phyloP scores from a whole-genome alignment of 2,113 vertebrate genomes.

The Cygnus atratus region DNA sequence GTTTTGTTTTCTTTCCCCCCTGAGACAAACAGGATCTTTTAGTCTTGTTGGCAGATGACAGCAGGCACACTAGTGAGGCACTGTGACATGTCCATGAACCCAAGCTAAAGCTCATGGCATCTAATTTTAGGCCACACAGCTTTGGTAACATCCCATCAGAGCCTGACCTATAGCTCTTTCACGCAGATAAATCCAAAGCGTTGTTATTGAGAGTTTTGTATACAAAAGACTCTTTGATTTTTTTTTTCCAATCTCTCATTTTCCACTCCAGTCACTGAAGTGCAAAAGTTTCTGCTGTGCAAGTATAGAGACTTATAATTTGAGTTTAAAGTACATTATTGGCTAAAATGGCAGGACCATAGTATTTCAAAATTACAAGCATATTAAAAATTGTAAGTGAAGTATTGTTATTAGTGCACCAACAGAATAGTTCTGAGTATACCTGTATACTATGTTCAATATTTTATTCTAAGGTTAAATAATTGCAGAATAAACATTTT shows the following conservation, averaged over 20 bases:
- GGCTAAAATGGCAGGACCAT: neutral
- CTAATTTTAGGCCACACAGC: conserved; percentile 56
- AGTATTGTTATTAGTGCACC: neutral
- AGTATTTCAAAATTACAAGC: neutral
- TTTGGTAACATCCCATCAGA: conserved; percentile 3
- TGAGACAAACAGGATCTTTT: neutral
- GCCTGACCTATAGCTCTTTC: neutral
- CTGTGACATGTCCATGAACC: conserved; percentile 37
- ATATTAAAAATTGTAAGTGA: neutral
- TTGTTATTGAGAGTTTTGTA: neutral
- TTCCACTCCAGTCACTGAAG: neutral
- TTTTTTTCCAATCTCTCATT: neutral
- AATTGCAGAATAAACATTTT: neutral
- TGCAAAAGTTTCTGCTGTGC: neutral
- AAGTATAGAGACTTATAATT: neutral
- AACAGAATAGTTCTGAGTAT: neutral
- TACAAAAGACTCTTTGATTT: neutral
- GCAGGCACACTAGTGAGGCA: neutral
- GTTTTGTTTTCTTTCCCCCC: neutral
- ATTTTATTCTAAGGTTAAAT: neutral
- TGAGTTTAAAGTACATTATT: neutral
- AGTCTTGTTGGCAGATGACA: neutral
- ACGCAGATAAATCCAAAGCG: neutral
- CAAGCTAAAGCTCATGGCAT: conserved; percentile 13
- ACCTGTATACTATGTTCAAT: neutral